These are phyloP conservation scores for Nannoperca australis DNA, from an alignment of 2,797 vertebrate genomes.

Conservation along the genomic window DNA sequence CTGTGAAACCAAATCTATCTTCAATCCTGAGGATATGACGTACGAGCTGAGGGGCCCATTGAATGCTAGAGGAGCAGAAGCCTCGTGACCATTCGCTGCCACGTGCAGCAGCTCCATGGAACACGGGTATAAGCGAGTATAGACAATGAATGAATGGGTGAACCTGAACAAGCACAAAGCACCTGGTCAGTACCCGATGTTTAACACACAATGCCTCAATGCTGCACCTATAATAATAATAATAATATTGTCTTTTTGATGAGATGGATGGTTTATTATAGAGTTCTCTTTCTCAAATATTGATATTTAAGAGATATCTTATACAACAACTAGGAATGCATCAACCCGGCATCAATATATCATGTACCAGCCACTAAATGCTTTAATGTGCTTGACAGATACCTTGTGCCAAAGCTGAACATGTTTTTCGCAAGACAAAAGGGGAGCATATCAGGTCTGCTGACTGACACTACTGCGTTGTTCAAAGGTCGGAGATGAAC, in stretches of 20 bases:
- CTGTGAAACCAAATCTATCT: conserved; percentile 76
- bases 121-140: background rate
- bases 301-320: background rate
- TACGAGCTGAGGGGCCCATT: conserved; percentile 41
- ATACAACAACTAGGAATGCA: background rate
- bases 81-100: conserved; percentile 40
- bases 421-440: conserved; percentile 24
- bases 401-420: conserved; percentile 13
- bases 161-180: background rate
- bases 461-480: conserved; percentile 34
- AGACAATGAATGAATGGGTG: conserved; percentile 8
- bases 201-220: conserved; percentile 3
- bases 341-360: conserved; percentile 2
- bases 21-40: conserved; percentile 68
- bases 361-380: conserved; percentile 17
- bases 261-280: background rate
- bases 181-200: background rate
- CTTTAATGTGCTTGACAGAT: conserved; percentile 6
- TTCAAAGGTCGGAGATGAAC: conserved; percentile 58
- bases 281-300: background rate
- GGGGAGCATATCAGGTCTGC: conserved; percentile 23
- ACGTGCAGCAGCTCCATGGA: conserved; percentile 30
- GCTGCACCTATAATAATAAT: background rate
- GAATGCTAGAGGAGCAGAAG: conserved; percentile 30
- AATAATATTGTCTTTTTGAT: background rate